phyloP scores from a whole-genome alignment of 2,113 vertebrate species.

The Lamprologus tigripictilis region DNA sequence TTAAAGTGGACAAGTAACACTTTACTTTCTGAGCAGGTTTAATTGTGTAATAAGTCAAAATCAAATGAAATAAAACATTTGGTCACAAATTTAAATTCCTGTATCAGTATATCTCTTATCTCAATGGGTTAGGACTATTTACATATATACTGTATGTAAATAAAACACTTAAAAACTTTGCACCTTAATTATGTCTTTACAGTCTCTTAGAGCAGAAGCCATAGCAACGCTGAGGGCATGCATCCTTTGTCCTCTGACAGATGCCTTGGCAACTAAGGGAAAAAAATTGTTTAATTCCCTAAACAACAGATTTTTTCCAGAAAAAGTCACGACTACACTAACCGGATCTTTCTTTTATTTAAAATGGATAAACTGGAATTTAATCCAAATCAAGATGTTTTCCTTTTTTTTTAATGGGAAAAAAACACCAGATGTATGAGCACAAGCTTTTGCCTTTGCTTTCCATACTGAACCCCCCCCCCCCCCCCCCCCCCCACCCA shows the following conservation, averaged over 20 bases:
- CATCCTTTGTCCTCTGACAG: neutral
- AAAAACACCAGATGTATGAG: neutral
- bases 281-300: neutral
- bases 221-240: neutral
- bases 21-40: neutral
- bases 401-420: neutral
- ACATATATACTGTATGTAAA: neutral
- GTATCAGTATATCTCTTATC: neutral
- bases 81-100: neutral
- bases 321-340: neutral
- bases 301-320: neutral
- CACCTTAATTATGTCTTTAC: neutral
- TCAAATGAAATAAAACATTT: neutral
- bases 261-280: neutral
- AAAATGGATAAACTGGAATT: neutral
- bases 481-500: accelerated
- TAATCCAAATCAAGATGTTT: neutral
- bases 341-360: neutral
- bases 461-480: neutral
- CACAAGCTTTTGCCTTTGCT: neutral
- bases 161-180: accelerated
- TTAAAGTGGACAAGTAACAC: neutral
- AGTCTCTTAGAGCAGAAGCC: neutral
- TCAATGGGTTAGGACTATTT: neutral
- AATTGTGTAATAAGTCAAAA: neutral